Percentiles rank a stretch among this genome's conserved stretches.
phyloP scores from a whole-genome alignment of 2,113 vertebrate species.

The Petrocephalus microphthalmus region DNA sequence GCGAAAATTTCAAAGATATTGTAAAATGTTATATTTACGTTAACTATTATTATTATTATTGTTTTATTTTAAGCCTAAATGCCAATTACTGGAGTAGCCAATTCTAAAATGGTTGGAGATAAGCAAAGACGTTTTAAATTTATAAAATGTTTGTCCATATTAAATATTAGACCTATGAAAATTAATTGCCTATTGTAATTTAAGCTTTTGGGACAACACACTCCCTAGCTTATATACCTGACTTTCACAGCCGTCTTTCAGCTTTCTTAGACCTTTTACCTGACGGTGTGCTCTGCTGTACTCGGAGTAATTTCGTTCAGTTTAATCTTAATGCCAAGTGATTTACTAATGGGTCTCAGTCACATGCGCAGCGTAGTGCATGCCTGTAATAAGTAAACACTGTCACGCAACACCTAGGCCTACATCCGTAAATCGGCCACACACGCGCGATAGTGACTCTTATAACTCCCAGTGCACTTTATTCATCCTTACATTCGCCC shows the following conservation, averaged over 20 bases:
- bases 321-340: not conserved
- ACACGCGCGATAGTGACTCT: not conserved
- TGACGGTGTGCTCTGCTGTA: not conserved
- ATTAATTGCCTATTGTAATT: not conserved
- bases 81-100: not conserved
- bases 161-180: not conserved
- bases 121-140: not conserved
- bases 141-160: not conserved
- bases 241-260: not conserved
- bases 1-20: not conserved
- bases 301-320: not conserved
- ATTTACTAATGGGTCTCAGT: not conserved
- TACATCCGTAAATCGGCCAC: not conserved
- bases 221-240: not conserved
- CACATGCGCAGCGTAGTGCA: not conserved
- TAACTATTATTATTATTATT: not conserved
- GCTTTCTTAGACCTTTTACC: not conserved
- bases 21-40: not conserved
- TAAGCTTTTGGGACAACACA: not conserved
- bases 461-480: not conserved
- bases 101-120: not conserved
- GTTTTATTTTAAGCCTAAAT: not conserved
- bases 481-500: not conserved
- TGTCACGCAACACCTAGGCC: not conserved
- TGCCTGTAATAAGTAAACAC: not conserved